phyloP scores from a whole-genome alignment of 1,140 invertebrate species.

The Pseudomyrmex pallidus region DNA sequence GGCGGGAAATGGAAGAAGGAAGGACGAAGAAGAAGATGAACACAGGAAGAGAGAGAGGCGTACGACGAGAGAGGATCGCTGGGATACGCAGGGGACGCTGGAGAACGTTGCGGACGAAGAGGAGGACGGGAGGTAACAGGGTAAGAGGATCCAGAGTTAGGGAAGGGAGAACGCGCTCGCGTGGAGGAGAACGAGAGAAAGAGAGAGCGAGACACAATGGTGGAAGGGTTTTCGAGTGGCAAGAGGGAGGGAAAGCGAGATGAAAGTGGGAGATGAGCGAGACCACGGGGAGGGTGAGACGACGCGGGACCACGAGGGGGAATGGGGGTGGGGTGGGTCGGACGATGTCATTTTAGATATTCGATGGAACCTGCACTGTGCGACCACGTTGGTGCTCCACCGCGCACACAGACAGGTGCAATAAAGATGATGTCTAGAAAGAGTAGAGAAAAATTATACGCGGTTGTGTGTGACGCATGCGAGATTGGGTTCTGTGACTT shows the following conservation, averaged over 20 bases:
- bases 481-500: conserved; percentile 50
- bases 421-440: conserved; percentile 53
- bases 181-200: conserved; percentile 34
- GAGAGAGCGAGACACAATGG: conserved; percentile 31
- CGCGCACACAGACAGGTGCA: conserved; percentile 44
- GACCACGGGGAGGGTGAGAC: background rate
- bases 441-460: conserved; percentile 45
- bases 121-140: conserved; percentile 42
- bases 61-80: background rate
- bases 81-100: background rate
- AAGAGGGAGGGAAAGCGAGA: conserved; percentile 49
- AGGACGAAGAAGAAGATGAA: conserved; percentile 13
- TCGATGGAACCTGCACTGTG: conserved; percentile 59
- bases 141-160: conserved; percentile 9
- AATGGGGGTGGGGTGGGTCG: conserved; percentile 20
- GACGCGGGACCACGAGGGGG: background rate
- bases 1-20: conserved; percentile 12
- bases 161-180: conserved; percentile 1
- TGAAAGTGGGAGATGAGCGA: conserved; percentile 39
- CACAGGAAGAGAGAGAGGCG: conserved; percentile 33
- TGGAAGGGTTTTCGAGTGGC: conserved; percentile 24
- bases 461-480: conserved; percentile 28
- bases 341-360: conserved; percentile 62
- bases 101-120: conserved; percentile 3
- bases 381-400: conserved; percentile 48